phyloP scores from a whole-genome alignment of 1,140 invertebrate species.

The Scaptomyza montana region DNA sequence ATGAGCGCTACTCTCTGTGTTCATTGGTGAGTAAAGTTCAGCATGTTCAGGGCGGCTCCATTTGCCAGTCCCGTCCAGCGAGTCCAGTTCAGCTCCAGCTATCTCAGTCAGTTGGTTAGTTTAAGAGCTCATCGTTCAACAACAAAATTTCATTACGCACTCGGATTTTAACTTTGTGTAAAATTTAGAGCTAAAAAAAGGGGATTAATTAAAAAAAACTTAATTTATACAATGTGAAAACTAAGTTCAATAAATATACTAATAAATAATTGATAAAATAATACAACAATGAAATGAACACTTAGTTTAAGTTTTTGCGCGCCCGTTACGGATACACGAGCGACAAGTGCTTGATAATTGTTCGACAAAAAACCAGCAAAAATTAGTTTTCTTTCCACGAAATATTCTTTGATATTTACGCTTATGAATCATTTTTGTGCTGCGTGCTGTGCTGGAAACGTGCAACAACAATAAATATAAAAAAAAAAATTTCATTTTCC shows the following conservation, averaged over 20 bases:
- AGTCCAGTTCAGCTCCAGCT: constrained; percentile 43
- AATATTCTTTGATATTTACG: constrained; percentile 26
- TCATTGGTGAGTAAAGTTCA: constrained; percentile 9
- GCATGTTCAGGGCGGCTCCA: constrained; percentile 68
- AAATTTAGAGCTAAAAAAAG: neutral
- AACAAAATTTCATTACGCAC: constrained; percentile 27
- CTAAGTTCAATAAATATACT: neutral
- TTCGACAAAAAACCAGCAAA: constrained; percentile 20
- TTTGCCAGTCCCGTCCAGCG: constrained; percentile 30
- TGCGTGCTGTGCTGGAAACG: constrained; percentile 45
- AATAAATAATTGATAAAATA: neutral
- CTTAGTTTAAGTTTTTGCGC: constrained; percentile 27
- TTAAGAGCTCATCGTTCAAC: constrained; percentile 29
- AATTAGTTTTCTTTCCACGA: constrained; percentile 11
- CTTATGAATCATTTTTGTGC: constrained; percentile 46
- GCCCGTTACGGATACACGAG: constrained; percentile 9
- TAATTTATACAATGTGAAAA: constrained; percentile 15
- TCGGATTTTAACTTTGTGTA: constrained; percentile 26
- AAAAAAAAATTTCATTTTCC: constrained; percentile 24
- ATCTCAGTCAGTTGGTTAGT: constrained; percentile 55
- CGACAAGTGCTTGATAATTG: constrained; percentile 52
- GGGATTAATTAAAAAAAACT: neutral
- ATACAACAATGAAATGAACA: constrained; percentile 12
- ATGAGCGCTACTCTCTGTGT: neutral
- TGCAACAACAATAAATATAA: constrained; percentile 51